Evolutionary conservation across 2,113 vertebrate species (phyloP).

Genomic region (Parus major): DNA sequence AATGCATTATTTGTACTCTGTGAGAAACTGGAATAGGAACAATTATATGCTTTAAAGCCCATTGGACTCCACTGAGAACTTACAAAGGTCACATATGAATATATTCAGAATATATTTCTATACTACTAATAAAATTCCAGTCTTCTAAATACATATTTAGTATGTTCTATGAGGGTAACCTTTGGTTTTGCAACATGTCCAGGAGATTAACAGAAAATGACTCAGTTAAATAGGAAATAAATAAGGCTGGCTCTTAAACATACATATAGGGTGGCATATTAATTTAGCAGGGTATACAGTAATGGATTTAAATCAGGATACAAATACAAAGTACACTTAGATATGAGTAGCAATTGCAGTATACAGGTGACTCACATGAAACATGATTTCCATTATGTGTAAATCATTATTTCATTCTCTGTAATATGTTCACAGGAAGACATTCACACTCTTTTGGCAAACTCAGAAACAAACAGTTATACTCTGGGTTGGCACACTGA

Average conservation of each 20-base stretch:
- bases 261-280: background rate
- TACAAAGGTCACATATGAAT: background rate
- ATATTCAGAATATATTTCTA: background rate
- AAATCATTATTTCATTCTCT: too few relatives aligned
- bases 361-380: background rate
- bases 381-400: background rate
- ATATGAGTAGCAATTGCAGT: background rate
- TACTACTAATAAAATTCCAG: background rate
- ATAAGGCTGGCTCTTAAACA: background rate
- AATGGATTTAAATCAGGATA: background rate
- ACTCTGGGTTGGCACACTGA: background rate
- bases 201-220: background rate
- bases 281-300: background rate
- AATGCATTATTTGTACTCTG: background rate
- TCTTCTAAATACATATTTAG: background rate
- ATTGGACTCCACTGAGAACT: background rate
- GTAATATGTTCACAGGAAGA: background rate
- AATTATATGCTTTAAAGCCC: background rate
- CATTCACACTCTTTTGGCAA: background rate
- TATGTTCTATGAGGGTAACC: background rate
- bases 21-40: background rate
- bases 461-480: background rate
- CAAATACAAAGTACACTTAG: background rate
- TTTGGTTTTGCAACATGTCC: background rate
- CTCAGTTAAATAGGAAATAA: background rate